These are phyloP conservation scores for Myathropa florea DNA, from an alignment of 2,888 invertebrate species.

Conservation along the genomic window DNA sequence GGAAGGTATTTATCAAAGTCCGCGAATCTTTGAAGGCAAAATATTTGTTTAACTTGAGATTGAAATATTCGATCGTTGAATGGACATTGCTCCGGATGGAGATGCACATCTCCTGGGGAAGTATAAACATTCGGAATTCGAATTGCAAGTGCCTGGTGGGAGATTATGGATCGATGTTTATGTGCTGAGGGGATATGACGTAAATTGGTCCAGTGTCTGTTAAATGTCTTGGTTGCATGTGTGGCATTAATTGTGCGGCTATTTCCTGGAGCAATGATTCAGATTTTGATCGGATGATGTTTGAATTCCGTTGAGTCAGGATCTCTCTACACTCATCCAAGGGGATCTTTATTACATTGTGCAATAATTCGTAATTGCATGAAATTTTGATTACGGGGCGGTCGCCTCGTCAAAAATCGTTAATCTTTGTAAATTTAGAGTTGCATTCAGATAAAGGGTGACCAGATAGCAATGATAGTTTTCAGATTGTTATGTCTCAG, in stretches of 20 bases:
- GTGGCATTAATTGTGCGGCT: neutral
- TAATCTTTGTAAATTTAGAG: too few relatives aligned
- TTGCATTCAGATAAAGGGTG: too few relatives aligned
- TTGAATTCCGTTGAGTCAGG: too few relatives aligned
- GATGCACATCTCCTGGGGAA: neutral
- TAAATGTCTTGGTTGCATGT: neutral
- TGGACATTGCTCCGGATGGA: neutral
- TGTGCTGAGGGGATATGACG: neutral
- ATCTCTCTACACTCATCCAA: neutral
- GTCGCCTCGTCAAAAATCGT: too few relatives aligned
- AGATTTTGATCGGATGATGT: neutral
- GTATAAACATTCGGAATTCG: neutral
- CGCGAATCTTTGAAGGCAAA: neutral
- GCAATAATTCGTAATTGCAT: too few relatives aligned
- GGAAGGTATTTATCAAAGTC: neutral
- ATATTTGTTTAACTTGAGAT: constrained; percentile 2
- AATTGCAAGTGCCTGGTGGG: neutral
- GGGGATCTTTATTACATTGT: too few relatives aligned
- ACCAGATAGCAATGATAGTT: too few relatives aligned
- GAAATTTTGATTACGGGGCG: too few relatives aligned
- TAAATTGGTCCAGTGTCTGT: neutral
- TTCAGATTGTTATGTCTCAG: too few relatives aligned
- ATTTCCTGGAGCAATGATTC: neutral
- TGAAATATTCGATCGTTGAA: neutral
- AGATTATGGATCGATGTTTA: neutral